These are phyloP conservation scores for Cheumatopsyche charites DNA, from an alignment of 1,140 invertebrate species.

Conservation along the genomic window DNA sequence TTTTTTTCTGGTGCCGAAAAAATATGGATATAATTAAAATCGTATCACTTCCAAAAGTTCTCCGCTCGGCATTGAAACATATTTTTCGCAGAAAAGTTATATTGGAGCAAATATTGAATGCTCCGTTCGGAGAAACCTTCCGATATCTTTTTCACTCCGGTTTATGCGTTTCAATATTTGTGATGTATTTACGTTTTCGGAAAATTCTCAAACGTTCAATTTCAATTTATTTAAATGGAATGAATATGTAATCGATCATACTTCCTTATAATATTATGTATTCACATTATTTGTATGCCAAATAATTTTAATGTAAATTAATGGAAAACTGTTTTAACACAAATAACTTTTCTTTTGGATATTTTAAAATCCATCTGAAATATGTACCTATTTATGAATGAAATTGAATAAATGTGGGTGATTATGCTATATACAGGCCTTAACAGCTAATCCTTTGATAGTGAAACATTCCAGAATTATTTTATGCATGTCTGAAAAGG, in stretches of 20 bases:
- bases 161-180: constrained; percentile 23
- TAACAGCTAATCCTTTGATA: too few relatives aligned
- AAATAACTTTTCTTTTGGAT: too few relatives aligned
- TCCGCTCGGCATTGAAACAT: not conserved
- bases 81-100: not conserved
- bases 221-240: not conserved
- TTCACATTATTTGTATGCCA: not conserved
- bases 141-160: constrained; percentile 12
- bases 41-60: not conserved
- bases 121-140: constrained; percentile 2
- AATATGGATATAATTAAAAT: not conserved
- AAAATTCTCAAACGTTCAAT: not conserved
- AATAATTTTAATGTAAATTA: too few relatives aligned
- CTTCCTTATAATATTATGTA: too few relatives aligned
- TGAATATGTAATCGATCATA: too few relatives aligned
- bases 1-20: not conserved
- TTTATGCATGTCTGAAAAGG: too few relatives aligned
- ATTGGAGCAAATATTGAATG: not conserved
- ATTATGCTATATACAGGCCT: too few relatives aligned
- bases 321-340: too few relatives aligned
- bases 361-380: too few relatives aligned
- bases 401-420: too few relatives aligned
- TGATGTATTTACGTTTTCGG: constrained; percentile 8
- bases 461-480: too few relatives aligned
- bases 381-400: too few relatives aligned